Evolutionary conservation across 1,140 invertebrate genomes (phyloP), one percentile per base, ranked within the genome.

Genomic region (Ooceraea biroi): DNA sequence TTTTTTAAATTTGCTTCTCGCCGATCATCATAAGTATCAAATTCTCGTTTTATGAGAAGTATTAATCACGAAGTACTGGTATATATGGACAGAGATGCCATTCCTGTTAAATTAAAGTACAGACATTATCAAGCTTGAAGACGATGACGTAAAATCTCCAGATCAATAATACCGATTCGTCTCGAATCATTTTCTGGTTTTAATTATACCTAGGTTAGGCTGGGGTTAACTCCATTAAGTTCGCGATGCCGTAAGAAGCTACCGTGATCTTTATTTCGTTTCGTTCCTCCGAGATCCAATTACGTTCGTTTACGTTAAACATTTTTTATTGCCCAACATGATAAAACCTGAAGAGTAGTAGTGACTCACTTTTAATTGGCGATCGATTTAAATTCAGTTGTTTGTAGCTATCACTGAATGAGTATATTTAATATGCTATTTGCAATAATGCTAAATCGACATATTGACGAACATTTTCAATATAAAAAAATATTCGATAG

Each of bases 161-260:
- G 78, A 90, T 91, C 89, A 83, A 91, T 92, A 91, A 93, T 85
- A 55, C 76, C 78, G 86, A 91, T 90, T 91, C 86, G 90, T 68
- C 85, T 44, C 88, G 86, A 85, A 89, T 91, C 82, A 89, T 91
- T 91, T 90, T 91, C 88, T 78, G 88, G 88, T 92, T 92, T 92
- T 92, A 93, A 93, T 93, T 93, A 93, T 90, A 88, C 88, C 50
- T 82, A 46, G 91, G 89, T 92, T 90, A 90, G n/a, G 89, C 69
- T 57, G 85, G 78, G 90, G 91, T 90, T 90, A 92, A 92, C 85
- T 86, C 92, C 91, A 93, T 93, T 92, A 92, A 89, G 65, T 30
- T 55, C 19, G 44, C 63, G 71, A 55, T 71, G 72, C 77, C 63
- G 83, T 66, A 78, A 90, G 83, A 84, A 86, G 88, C 84, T 86